These are phyloP conservation scores for Hylomyscus alleni DNA, from an alignment of 2,797 vertebrate species.

Conservation along the genomic window DNA sequence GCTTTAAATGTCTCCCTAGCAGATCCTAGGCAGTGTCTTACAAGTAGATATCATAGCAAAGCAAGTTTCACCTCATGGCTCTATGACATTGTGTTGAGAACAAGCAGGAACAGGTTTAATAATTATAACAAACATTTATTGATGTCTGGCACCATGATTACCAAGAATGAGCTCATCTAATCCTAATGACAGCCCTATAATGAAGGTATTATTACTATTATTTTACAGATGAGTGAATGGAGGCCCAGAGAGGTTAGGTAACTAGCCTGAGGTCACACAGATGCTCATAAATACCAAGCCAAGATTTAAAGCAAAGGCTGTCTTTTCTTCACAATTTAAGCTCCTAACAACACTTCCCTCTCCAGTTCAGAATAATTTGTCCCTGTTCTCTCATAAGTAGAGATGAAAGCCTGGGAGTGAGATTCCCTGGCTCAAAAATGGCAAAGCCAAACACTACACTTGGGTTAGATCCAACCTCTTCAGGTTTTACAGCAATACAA, in stretches of 20 bases:
- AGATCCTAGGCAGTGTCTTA: background rate
- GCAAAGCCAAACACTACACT: constrained; percentile 43
- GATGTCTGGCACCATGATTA: constrained; percentile 57
- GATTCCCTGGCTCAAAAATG: background rate
- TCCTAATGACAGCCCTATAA: constrained; percentile 50
- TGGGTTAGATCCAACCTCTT: constrained; percentile 36
- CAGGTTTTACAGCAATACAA: constrained; percentile 42
- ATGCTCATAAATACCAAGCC: constrained; percentile 55
- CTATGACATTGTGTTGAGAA: constrained; percentile 57
- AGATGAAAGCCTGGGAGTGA: constrained; percentile 35
- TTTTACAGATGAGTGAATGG: constrained; percentile 68
- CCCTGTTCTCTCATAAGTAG: constrained; percentile 25
- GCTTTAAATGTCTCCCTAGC: constrained; percentile 31
- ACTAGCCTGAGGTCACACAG: constrained; percentile 68
- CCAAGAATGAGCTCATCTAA: constrained; percentile 75
- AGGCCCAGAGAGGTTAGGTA: constrained; percentile 64
- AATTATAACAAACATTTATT: constrained; percentile 72
- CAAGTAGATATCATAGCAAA: constrained; percentile 53
- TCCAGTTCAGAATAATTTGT: constrained; percentile 46
- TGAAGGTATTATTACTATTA: constrained; percentile 67
- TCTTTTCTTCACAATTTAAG: constrained; percentile 57
- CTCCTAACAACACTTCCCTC: background rate
- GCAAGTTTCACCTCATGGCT: constrained; percentile 33
- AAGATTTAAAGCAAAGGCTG: constrained; percentile 50
- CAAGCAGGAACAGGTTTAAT: constrained; percentile 72